Conservation (phyloP, 2,888 invertebrate species). For the Oligia latruncula region DNA sequence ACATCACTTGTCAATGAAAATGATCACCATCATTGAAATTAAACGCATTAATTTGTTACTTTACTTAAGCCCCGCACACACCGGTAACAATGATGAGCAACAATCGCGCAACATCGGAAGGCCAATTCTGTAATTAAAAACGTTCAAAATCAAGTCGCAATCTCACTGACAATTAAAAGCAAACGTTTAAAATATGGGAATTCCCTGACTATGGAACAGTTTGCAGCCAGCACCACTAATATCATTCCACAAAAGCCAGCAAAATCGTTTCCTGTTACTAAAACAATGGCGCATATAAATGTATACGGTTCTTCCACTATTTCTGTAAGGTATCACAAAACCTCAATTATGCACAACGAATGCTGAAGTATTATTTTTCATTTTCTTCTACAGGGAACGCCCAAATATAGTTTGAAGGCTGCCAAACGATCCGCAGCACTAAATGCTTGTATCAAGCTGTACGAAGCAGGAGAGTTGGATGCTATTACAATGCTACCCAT, state of each 20-base stretch:
- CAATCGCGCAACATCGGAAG: background rate
- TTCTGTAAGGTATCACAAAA: background rate
- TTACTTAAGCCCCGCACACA: background rate
- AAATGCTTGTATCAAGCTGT: constrained; percentile 93
- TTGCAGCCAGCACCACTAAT: background rate
- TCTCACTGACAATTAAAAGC: background rate
- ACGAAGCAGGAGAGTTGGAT: constrained; percentile 92
- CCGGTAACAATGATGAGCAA: background rate
- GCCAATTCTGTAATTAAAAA: background rate
- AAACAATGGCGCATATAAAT: background rate
- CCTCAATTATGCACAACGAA: background rate
- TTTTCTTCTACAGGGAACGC: constrained; percentile 88
- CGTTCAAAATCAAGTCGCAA: background rate
- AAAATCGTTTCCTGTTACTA: background rate
- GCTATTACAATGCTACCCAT: constrained; percentile 92
- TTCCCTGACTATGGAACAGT: background rate
- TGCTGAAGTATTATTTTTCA: background rate
- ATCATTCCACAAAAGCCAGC: background rate
- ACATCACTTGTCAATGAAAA: background rate
- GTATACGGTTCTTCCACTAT: background rate
- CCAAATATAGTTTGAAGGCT: constrained; percentile 87
- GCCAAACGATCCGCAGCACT: constrained; percentile 96
- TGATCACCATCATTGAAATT: background rate
- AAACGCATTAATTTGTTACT: background rate
- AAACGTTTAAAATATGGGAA: background rate